These are phyloP conservation scores for Ictalurus furcatus DNA, from an alignment of 2,113 vertebrate genomes.

Conservation along the genomic window DNA sequence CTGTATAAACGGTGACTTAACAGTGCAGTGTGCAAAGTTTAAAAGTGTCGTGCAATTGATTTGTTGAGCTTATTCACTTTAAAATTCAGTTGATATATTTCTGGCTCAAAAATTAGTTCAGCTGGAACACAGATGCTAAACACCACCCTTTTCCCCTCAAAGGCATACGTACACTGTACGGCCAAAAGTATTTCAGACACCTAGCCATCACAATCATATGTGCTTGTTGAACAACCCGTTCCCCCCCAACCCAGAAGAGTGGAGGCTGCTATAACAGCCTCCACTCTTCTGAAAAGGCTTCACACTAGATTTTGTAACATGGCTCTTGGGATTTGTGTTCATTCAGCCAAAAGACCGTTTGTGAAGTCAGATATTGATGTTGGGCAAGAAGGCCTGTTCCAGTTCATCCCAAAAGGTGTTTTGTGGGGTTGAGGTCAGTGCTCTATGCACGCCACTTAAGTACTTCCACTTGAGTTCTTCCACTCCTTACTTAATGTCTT, in stretches of 20 bases:
- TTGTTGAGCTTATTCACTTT: not conserved
- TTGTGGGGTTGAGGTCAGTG: not conserved
- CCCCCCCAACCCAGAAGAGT: no score
- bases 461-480: not conserved
- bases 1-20: not conserved
- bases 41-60: not conserved
- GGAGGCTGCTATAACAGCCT: not conserved
- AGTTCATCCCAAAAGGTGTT: not conserved
- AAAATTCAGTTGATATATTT: not conserved
- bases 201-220: not conserved
- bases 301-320: not conserved
- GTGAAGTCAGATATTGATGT: not conserved
- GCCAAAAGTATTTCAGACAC: not conserved
- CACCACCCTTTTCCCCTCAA: not conserved
- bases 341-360: not conserved
- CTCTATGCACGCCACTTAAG: not conserved
- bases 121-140: constrained; percentile 3
- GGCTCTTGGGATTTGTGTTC: not conserved
- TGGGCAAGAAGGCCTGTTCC: not conserved
- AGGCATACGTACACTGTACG: not conserved
- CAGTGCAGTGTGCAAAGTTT: no score
- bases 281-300: not conserved
- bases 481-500: not conserved
- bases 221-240: not conserved
- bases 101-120: not conserved